Evolutionary conservation across 2,113 vertebrate genomes (phyloP), one percentile per base, ranked within the genome.

Genomic region (Pandion haliaetus): DNA sequence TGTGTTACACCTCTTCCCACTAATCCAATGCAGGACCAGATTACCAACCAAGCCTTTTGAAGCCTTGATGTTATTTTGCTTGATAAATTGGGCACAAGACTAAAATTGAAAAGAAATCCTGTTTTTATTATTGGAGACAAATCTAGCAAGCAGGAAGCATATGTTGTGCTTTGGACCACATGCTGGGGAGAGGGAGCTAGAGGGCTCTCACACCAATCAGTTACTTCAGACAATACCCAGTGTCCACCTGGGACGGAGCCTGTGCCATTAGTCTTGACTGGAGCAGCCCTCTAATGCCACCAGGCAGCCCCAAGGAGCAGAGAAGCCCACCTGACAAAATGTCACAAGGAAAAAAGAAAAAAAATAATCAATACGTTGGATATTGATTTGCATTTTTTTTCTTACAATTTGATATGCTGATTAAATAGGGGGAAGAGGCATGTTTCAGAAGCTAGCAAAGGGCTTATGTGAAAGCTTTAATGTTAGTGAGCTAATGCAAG

Each of bases 81-180:
- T 98, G 97, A 98, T 95, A 86, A 97, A 97, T 95, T 87, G 93
- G 96, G 90, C 95, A 66, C 65, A 44, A 82, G 93, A 70, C 96
- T 90, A 97, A 93, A 96, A 97, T 97, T 98, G 97, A 97, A 97
- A 97, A 98, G 96, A 97, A 98, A 98, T 95, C 97, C 95, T 97
- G 97, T 95, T 98, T 97, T 98, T 97, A 97, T 98, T 97, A 97
- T 93, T 81, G 95, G 92, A 97, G 95, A 98, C 98, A 98, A 98
- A 98, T 98, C 97, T 95, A 95, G 96, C 88, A 96, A 97, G 96
- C 84, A 90, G 95, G 96, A 95, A 94, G 97, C 97, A 93, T 95
- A 96, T 98, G 98, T 94, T 93, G 76, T 65, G 80, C 78, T 96
- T 95, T 86, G 90, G 89, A 94, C 96, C 95, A 89, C 98, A 96